These are phyloP conservation scores for Aphelenchoides avenae DNA, from an alignment of 1,140 invertebrate species.

Conservation along the genomic window DNA sequence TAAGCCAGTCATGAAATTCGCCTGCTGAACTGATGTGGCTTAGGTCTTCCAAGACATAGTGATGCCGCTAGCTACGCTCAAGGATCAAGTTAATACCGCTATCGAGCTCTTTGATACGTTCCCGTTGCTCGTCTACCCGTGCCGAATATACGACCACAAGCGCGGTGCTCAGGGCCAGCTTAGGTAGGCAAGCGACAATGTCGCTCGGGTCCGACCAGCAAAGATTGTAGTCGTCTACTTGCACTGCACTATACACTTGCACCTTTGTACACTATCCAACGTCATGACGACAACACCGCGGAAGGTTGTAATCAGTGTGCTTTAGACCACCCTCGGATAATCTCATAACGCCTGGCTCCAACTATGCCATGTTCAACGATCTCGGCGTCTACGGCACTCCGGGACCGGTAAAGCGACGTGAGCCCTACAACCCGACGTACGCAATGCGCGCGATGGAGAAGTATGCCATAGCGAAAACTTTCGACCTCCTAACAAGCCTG, in stretches of 20 bases:
- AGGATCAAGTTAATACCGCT: conserved; percentile 63
- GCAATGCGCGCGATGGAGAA: conserved; percentile 65
- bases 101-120: conserved; percentile 64
- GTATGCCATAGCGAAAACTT: conserved; percentile 34
- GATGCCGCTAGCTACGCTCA: conserved; percentile 60
- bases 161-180: conserved; percentile 49
- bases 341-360: conserved; percentile 62
- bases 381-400: conserved; percentile 66
- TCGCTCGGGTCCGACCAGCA: no score
- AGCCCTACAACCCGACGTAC: conserved; percentile 63
- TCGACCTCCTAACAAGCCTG: not conserved
- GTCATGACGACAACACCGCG: no score
- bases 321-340: conserved; percentile 61
- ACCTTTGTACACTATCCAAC: no score
- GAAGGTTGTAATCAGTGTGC: conserved; percentile 36
- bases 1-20: conserved; percentile 19
- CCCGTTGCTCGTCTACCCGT: conserved; percentile 66
- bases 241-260: no score
- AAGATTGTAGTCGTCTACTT: no score
- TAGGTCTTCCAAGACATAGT: conserved; percentile 67
- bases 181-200: conserved; percentile 14
- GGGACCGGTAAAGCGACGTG: conserved; percentile 62
- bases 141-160: conserved; percentile 64
- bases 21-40: conserved; percentile 3
- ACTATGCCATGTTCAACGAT: conserved; percentile 65